phyloP scores from a whole-genome alignment of 2,113 vertebrate species.

The Erythrolamprus reginae region DNA sequence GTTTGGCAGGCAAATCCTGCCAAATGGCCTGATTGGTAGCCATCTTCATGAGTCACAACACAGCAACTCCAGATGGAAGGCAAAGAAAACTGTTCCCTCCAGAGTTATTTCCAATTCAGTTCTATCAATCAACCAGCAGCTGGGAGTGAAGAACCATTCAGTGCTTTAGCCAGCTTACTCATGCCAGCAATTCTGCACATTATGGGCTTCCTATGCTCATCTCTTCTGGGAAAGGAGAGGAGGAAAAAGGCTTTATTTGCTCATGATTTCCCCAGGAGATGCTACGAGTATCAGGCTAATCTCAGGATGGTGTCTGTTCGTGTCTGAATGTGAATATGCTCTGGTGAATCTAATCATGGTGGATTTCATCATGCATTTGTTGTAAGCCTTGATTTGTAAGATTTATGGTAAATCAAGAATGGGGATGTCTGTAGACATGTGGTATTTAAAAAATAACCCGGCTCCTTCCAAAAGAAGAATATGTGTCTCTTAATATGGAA shows the following conservation, averaged over 20 bases:
- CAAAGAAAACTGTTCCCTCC: constrained; percentile 63
- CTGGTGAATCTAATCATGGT: not conserved
- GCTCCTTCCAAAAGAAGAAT: constrained; percentile 1
- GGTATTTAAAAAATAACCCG: not conserved
- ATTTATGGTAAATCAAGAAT: not conserved
- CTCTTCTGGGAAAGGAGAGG: constrained; percentile 23
- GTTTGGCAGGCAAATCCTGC: constrained; percentile 46
- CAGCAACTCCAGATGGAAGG: constrained; percentile 72
- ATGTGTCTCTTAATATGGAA: not conserved
- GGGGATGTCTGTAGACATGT: not conserved
- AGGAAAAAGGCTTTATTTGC: not conserved
- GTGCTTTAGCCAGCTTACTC: constrained; percentile 19
- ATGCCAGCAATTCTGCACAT: constrained; percentile 40
- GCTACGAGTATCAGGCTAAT: not conserved
- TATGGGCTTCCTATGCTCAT: constrained; percentile 17
- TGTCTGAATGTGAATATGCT: not conserved
- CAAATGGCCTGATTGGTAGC: constrained; percentile 58
- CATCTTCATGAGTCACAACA: constrained; percentile 56
- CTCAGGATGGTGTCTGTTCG: not conserved
- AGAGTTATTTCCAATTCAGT: constrained; percentile 53
- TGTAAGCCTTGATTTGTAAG: constrained; percentile 3
- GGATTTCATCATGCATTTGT: not conserved
- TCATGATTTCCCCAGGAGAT: constrained; percentile 20
- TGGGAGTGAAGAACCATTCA: constrained; percentile 49
- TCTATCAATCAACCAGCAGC: constrained; percentile 71